Evolutionary conservation across 2,113 vertebrate genomes (phyloP).

Genomic region (Acanthochromis polyacanthus): DNA sequence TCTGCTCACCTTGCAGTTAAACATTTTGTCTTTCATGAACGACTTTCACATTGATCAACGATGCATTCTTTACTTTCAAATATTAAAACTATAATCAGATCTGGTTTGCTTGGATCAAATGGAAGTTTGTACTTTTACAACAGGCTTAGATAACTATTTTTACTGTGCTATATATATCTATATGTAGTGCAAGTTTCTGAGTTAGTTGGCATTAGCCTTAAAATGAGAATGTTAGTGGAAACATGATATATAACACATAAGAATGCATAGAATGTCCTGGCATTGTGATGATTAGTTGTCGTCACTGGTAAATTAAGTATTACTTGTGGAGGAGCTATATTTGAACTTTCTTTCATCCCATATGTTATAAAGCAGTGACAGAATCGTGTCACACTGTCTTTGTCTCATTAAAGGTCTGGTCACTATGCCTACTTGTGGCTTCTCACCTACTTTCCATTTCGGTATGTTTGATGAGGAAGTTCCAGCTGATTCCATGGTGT

Average conservation of each 20-base stretch:
- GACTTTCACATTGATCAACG: too few relatives aligned
- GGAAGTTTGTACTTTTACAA: too few relatives aligned
- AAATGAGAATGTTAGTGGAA: neutral
- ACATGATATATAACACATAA: neutral
- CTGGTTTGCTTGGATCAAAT: too few relatives aligned
- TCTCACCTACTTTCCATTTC: constrained; percentile 4
- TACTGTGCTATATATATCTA: neutral
- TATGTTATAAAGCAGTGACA: neutral
- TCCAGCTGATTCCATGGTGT: constrained; percentile 25
- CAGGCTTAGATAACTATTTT: too few relatives aligned
- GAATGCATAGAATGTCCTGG: neutral
- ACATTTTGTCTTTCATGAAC: neutral
- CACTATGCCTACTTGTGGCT: neutral
- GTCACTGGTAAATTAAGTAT: neutral
- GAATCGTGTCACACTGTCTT: constrained; percentile 9
- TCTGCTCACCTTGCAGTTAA: neutral
- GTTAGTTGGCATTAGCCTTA: neutral
- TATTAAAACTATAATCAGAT: too few relatives aligned
- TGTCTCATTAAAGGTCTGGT: constrained; percentile 1
- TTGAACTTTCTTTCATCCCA: neutral
- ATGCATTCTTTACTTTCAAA: too few relatives aligned
- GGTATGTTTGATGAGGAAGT: constrained; percentile 13
- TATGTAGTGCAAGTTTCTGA: neutral
- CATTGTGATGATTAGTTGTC: neutral
- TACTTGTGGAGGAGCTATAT: neutral